These are phyloP conservation scores for Trileptium ribeirensis DNA, from an alignment of 2,888 invertebrate species.

Conservation along the genomic window DNA sequence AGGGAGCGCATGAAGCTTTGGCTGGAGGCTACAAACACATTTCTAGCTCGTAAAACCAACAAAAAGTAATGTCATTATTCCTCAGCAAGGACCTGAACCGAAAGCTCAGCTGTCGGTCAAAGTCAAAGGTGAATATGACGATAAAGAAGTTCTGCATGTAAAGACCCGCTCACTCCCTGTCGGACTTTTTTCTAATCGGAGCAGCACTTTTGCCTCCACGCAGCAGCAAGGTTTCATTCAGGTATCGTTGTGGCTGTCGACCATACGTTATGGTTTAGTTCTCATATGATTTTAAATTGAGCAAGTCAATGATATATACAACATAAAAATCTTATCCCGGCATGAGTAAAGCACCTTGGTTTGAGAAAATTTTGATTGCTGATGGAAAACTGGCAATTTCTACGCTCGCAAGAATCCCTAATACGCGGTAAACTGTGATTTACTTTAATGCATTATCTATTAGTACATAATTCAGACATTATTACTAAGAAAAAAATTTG, in stretches of 20 bases:
- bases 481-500: too few relatives aligned
- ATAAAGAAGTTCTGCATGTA: constrained; percentile 51
- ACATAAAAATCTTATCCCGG: constrained; percentile 51
- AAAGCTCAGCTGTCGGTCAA: constrained; percentile 37
- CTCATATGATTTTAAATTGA: constrained; percentile 50
- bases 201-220: constrained; percentile 45
- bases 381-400: constrained; percentile 54
- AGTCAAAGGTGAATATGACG: constrained; percentile 37
- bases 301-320: constrained; percentile 56
- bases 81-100: constrained; percentile 30
- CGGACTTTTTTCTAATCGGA: constrained; percentile 49
- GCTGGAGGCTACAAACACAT: not conserved
- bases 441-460: too few relatives aligned
- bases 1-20: not conserved
- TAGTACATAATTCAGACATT: too few relatives aligned
- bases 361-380: constrained; percentile 53
- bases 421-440: constrained; percentile 43
- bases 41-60: constrained; percentile 40
- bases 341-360: too few relatives aligned
- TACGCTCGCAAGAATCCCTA: constrained; percentile 54
- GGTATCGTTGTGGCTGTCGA: constrained; percentile 53
- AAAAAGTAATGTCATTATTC: constrained; percentile 35
- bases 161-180: constrained; percentile 54
- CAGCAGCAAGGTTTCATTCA: constrained; percentile 37
- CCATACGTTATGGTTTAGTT: constrained; percentile 55